Evolutionary conservation across 1,140 invertebrate species (phyloP).

Genomic region (Neodiprion lecontei): DNA sequence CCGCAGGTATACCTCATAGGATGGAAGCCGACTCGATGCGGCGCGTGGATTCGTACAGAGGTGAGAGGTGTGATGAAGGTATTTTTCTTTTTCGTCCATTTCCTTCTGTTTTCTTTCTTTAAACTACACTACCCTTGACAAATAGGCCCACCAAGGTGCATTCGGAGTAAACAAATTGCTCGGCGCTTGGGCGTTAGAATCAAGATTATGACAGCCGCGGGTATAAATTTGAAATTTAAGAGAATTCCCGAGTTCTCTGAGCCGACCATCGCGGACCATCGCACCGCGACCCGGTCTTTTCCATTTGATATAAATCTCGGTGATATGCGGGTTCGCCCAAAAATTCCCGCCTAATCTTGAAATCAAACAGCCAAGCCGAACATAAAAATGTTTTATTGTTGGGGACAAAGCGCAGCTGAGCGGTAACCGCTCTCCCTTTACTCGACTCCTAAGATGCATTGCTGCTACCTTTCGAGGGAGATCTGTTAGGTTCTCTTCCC

Average conservation of each 20-base stretch:
- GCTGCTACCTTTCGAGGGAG: conserved; percentile 6
- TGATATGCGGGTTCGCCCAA: conserved; percentile 63
- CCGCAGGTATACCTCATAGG: too few relatives aligned
- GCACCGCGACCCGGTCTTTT: conserved; percentile 24
- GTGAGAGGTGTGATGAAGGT: background rate
- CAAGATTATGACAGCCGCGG: conserved; percentile 57
- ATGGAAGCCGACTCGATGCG: background rate
- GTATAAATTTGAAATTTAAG: conserved; percentile 64
- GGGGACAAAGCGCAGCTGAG: conserved; percentile 38
- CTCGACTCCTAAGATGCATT: background rate
- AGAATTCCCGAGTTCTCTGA: conserved; percentile 42
- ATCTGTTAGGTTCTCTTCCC: conserved; percentile 14
- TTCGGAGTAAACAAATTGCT: conserved; percentile 37
- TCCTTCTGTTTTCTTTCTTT: conserved; percentile 11
- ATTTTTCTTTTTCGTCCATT: too few relatives aligned
- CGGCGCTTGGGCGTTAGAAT: conserved; percentile 50
- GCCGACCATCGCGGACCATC: conserved; percentile 16
- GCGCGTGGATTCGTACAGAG: background rate
- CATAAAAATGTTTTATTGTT: conserved; percentile 62
- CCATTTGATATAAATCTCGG: conserved; percentile 57
- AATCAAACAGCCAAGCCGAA: conserved; percentile 57
- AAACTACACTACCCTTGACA: conserved; percentile 35
- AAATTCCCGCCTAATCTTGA: conserved; percentile 60
- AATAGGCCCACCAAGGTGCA: conserved; percentile 53
- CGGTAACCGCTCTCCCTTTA: conserved; percentile 1